Evolutionary conservation across 1,140 invertebrate species (phyloP), one percentile per base, ranked within the genome.

Genomic region (Cylas formicarius): DNA sequence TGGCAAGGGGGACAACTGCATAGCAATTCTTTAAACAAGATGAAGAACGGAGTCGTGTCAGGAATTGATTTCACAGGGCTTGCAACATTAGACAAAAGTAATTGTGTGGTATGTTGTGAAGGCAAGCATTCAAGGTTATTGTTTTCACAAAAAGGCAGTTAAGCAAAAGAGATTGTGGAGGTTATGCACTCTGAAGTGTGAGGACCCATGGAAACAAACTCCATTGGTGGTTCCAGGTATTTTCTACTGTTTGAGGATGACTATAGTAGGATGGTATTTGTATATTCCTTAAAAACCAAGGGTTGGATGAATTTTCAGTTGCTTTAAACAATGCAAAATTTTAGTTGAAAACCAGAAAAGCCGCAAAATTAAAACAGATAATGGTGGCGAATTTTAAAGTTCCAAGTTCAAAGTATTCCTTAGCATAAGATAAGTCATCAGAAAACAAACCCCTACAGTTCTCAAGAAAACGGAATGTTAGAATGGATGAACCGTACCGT

Each of bases 201-300:
- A 57, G 61, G 58, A 8, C 57, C 58, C 0, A 63, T 63, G 54
- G 51, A 57, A 28, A 53, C 40, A 43, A 29, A 5, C 4, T 53
- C 65, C 7, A 36, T 59, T 16, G 60, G 58, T 19, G 61, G 61
- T 20, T 45, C 56, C 4, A 61, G 38, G 40, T 71, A 70, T 54
- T 65, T 66, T 48, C 21, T 36, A 9, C 4, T 44, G n/a, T 19
- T 49, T 11, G 20, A 17, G 13, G 41, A 44, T 32, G 41, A 49
- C 28, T 44, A 27, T 18, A 44, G 35, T 38, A 31, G 27, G 21
- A 39, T 33, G 27, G 34, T 23, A 17, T 44, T 39, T 44, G 42
- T 44, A 28, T 44, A 44, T 40, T 44, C 44, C 26, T 21, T 44
- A 13, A 50, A 50, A 28, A 17, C 21, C 7, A 50, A 50, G 21